Base-by-base conservation (phyloP, 2,888 invertebrate genomes). In the Xanthorhoe designata region DNA sequence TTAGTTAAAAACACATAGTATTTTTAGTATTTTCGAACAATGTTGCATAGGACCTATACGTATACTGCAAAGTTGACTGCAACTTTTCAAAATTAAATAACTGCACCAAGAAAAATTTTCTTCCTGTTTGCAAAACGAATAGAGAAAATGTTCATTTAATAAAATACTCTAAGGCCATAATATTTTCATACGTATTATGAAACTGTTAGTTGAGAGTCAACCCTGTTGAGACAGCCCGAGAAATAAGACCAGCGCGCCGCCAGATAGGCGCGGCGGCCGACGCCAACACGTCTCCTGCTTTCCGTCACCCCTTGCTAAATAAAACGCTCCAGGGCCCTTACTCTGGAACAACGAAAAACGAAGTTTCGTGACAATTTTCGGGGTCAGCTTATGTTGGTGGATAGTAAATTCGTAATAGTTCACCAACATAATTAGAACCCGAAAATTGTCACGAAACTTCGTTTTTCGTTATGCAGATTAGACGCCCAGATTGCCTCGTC, bases 401-500 rank as follows among this genome's bases (percentile, higher is more conserved):
- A n/a, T n/a, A n/a, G n/a, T n/a, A n/a, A n/a, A n/a, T n/a, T n/a
- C n/a, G n/a, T n/a, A n/a, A n/a, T n/a, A n/a, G n/a, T n/a, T n/a
- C n/a, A n/a, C n/a, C n/a, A n/a, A n/a, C n/a, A n/a, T n/a, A n/a
- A n/a, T n/a, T n/a, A n/a, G n/a, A n/a, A n/a, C n/a, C n/a, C n/a
- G n/a, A n/a, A n/a, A n/a, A n/a, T n/a, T n/a, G n/a, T n/a, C n/a
- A n/a, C n/a, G n/a, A n/a, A n/a, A n/a, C n/a, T n/a, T n/a, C n/a
- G n/a, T n/a, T n/a, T n/a, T n/a, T n/a, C n/a, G n/a, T n/a, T n/a
- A n/a, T n/a, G n/a, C n/a, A n/a, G n/a, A n/a, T n/a, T n/a, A n/a
- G n/a, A n/a, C n/a, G n/a, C n/a, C n/a, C n/a, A 88, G 85, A 90
- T 89, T 87, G 84, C 85, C 84, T 85, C 86, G 82, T 86, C 85